Base-by-base conservation (phyloP, 2,113 vertebrate species). In the Monopterus albus region DNA sequence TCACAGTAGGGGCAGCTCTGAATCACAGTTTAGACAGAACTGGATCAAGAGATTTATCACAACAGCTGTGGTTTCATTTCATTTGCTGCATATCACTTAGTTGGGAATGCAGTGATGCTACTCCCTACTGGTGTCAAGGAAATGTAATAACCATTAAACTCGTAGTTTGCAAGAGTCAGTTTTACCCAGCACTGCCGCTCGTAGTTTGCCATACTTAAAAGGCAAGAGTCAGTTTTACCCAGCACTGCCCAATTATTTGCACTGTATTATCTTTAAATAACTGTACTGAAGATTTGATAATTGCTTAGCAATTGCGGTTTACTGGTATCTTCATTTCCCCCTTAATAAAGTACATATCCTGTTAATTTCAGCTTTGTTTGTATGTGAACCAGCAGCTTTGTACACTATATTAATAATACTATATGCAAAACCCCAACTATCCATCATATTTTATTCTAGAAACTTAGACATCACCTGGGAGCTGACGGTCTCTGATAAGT, bases 401-500 rank as follows among this genome's bases (percentile, higher is more conserved):
- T n/a, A n/a, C n/a, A n/a, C n/a, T n/a, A n/a, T n/a, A n/a, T n/a
- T n/a, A n/a, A n/a, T n/a, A n/a, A n/a, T n/a, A n/a, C n/a, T 50
- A 20, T 23, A 8, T 36, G 49, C 6, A 55, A 50, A 77, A 13
- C 31, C n/a, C 15, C 20, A 20, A 55, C 47, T 40, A 13, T 51
- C 3, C 42, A 18, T 67, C 25, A 61, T 15, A 9, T 63, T 8
- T 45, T 47, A 9, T 57, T 51, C 25, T 43, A 94, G 93, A 72
- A 80, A 73, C 50, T 52, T 85, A 29, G 5, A 51, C 1, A 31
- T 91, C 59, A 84, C 70, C 23, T 98, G 96, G 96, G 85, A 94
- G 72, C 89, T 98, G 81, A 89, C 93, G 10, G 64, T 96, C 49
- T 90, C 75, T 33, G 94, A 93, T 47, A 89, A 57, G 45, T 89